Evolutionary conservation across 2,888 invertebrate species (phyloP), one percentile per base, ranked within the genome.

Genomic region (Amitus sp.): DNA sequence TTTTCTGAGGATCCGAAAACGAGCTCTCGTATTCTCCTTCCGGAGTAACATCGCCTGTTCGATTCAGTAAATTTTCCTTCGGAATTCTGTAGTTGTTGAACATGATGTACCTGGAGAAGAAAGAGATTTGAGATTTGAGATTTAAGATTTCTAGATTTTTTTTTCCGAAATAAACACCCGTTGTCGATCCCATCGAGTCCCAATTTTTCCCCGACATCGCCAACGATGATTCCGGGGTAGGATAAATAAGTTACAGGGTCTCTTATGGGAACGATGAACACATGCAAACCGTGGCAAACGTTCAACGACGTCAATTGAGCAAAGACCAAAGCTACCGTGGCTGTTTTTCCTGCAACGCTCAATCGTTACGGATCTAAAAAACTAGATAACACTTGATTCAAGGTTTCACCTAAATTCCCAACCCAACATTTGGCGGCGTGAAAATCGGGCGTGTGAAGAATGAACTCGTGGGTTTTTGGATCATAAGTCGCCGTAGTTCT

Each of bases 121-220:
- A 18, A 3, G 3, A 34, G 13, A 13, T 34, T 34, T 5, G n/a
- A 34, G 3, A 13, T n/a, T n/a, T n/a, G n/a, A n/a, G n/a, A n/a
- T n/a, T n/a, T n/a, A 34, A 34, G 3, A 12, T 34, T 34, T 5
- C 13, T 9, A n/a, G 13, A 13, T 15, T 39, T 39, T 39, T 4
- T 39, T 13, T 39, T 39, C 18, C 5, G 7, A 39, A 5, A 52
- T 34, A 15, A 6, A 0, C 73, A 91, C 90, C 96, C 97, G 82
- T 97, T 97, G 81, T 97, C 96, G 59, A 96, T 89, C 2, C 95
- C 96, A 78, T 96, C 92, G 47, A 95, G 87, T 6, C 96, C 96
- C 45, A 93, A 88, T 84, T 97, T 97, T 80, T 93, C 93, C 0
- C 96, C 96, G 87, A 96, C 93, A 74, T 97, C 96, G 0, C 95